Percentiles rank a stretch among this genome's conserved stretches.
phyloP scores from a whole-genome alignment of 2,797 vertebrate species.

The Eutrigla gurnardus region DNA sequence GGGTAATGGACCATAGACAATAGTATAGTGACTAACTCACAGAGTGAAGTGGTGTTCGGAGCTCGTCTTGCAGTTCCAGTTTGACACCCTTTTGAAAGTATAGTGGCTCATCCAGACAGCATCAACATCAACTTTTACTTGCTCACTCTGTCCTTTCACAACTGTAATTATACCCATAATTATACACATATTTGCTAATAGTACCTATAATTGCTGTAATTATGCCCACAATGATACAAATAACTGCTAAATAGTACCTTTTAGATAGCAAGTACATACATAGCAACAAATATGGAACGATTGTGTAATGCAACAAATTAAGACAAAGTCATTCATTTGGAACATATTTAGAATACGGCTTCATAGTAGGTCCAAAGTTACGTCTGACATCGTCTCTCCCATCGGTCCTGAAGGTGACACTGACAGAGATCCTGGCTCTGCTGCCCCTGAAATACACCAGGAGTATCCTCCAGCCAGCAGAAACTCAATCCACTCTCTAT shows the following conservation, averaged over 20 bases:
- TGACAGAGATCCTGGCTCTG: slow-evolving; percentile 41
- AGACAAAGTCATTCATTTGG: neutral
- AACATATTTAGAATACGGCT: neutral
- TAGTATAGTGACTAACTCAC: neutral
- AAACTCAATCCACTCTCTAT: slow-evolving; percentile 51
- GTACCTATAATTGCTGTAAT: no score
- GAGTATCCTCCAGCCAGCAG: slow-evolving; percentile 55
- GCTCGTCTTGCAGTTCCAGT: neutral
- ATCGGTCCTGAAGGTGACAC: slow-evolving; percentile 44
- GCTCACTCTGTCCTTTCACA: slow-evolving; percentile 5
- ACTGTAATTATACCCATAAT: slow-evolving; percentile 3
- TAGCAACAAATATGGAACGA: no score
- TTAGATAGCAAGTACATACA: no score
- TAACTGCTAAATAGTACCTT: no score
- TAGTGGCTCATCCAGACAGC: neutral
- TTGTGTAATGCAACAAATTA: no score
- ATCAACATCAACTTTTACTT: neutral
- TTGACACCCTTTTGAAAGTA: neutral
- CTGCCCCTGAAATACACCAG: slow-evolving; percentile 51
- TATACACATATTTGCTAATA: no score
- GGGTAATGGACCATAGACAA: no score
- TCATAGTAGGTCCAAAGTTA: neutral
- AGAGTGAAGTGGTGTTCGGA: neutral
- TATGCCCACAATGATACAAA: no score
- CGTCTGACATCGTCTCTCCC: slow-evolving; percentile 1